Evolutionary conservation across 35 echinoderm and acorn worm genomes (phyloP), one percentile per base, ranked within the genome.

Genomic region (Antedon bifida): DNA sequence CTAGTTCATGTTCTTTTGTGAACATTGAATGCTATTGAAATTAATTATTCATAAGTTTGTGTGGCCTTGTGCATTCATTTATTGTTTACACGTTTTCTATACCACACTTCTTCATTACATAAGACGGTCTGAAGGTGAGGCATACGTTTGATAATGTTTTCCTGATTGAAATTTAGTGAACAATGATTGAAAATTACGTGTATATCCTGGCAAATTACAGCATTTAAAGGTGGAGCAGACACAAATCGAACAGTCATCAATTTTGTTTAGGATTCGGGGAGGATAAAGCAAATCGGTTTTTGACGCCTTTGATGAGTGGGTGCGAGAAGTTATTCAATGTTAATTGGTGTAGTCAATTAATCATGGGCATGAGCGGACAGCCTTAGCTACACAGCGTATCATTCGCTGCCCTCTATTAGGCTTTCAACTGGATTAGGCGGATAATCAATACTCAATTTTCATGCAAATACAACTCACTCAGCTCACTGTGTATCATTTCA

Each of bases 1-100:
- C n/a, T n/a, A n/a, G n/a, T n/a, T n/a, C n/a, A n/a, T n/a, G n/a
- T 64, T 64, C 51, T 64, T 64, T 64, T 64, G 51, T 64, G 51
- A 64, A 64, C 51, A 16, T 64, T 12, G 26, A 64, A 12, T 64
- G 26, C 3, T 8, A 64, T 23, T 2, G 51, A 64, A 64, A 64
- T 64, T 64, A 64, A 64, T 64, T 64, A 64, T 64, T 64, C 9
- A 64, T 64, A 2, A 23, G 3, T 16, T 64, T 64, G 51, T 16
- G 51, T 64, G 9, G 51, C 10, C 23, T 64, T 64, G 51, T 64
- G 51, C 23, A 64, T 11, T 26, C 23, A 64, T 64, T 64, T 64
- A 64, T 64, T 64, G 51, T 64, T 64, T 64, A 26, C 51, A 64
- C 51, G 38, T 14, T 14, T 4, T 64, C 51, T 64, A 64, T 2